These are phyloP conservation scores for Chalcis sispes DNA, from an alignment of 2,888 invertebrate species.

Conservation along the genomic window DNA sequence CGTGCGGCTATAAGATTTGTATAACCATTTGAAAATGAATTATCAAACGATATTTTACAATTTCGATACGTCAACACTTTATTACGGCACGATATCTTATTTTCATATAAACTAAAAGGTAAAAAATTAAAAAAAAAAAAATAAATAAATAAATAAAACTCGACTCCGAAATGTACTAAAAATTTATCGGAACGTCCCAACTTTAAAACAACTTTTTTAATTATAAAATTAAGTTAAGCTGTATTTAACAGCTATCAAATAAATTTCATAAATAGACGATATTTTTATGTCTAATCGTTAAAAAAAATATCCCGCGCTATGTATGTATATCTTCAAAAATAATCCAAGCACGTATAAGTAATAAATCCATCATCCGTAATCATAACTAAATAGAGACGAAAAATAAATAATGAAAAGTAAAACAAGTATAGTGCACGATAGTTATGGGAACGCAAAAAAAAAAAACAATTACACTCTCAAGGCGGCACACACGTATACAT, in stretches of 20 bases:
- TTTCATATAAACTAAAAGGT: no score
- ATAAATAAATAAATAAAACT: no score
- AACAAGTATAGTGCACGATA: not conserved
- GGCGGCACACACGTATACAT: no score
- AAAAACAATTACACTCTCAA: conserved; percentile 40
- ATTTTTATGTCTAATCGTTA: not conserved
- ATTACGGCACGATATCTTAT: no score
- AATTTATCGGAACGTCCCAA: not conserved
- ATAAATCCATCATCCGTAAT: conserved; percentile 44
- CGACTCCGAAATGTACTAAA: not conserved
- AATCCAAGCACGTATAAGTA: not conserved
- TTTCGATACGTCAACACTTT: no score
- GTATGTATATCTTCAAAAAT: conserved; percentile 7
- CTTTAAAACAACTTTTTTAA: not conserved
- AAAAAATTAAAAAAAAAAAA: no score
- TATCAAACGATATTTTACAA: no score
- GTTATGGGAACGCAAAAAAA: not conserved
- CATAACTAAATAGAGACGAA: conserved; percentile 17
- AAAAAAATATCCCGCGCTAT: not conserved
- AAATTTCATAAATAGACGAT: not conserved
- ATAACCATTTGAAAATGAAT: no score
- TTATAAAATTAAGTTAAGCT: not conserved
- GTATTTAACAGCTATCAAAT: not conserved
- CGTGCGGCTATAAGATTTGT: not conserved
- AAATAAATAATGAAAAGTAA: not conserved